phyloP scores from a whole-genome alignment of 2,113 vertebrate species.

The Formicarius rufipectus region DNA sequence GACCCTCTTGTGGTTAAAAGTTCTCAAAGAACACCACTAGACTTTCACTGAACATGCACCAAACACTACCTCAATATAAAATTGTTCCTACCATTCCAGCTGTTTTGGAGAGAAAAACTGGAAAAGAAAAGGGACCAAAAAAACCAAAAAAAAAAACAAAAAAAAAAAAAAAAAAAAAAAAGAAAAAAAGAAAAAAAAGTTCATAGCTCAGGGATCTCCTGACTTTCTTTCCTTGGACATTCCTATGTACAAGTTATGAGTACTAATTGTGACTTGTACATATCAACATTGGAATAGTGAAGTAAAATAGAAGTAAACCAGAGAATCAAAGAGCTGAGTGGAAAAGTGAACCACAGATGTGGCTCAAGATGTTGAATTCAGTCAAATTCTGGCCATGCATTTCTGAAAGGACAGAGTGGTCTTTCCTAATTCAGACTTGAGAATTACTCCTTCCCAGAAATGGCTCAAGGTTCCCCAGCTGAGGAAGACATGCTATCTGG shows the following conservation, averaged over 20 bases:
- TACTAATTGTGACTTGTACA: neutral
- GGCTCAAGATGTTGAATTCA: neutral
- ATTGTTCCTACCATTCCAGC: neutral
- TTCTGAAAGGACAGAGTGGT: neutral
- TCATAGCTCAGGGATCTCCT: neutral
- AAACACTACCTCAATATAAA: neutral
- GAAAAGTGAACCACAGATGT: neutral
- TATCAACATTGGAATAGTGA: neutral
- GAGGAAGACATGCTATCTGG: neutral
- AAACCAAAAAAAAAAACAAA: no score
- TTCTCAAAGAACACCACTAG: neutral
- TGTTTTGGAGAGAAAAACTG: neutral
- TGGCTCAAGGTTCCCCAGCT: neutral
- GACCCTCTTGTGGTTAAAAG: neutral
- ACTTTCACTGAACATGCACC: neutral
- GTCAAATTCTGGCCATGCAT: neutral
- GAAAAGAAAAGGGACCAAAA: no score
- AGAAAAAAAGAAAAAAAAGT: accelerated
- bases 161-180: accelerated
- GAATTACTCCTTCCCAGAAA: neutral
- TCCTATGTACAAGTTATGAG: neutral
- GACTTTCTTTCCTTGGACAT: neutral
- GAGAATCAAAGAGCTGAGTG: neutral
- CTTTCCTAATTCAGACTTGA: neutral
- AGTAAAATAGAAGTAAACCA: neutral